These are phyloP conservation scores for Megathymus violae DNA, from an alignment of 1,140 invertebrate genomes.

Conservation along the genomic window DNA sequence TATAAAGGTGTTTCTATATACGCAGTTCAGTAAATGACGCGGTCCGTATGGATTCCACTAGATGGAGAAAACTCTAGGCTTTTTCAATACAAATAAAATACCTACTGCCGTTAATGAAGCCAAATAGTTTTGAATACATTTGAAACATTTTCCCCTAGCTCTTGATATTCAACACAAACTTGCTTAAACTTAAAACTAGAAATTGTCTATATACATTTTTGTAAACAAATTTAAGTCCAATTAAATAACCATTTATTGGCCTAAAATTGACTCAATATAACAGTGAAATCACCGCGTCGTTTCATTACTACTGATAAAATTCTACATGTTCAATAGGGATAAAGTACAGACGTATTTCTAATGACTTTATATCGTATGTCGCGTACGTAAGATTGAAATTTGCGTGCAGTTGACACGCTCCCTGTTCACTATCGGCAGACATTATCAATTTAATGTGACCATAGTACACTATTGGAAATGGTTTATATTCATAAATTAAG, in stretches of 20 bases:
- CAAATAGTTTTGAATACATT: too few relatives aligned
- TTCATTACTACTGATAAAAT: not conserved
- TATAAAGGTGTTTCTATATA: too few relatives aligned
- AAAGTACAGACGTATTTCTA: not conserved
- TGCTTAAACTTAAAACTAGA: too few relatives aligned
- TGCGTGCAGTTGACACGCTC: not conserved
- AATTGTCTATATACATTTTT: not conserved
- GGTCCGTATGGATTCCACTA: too few relatives aligned
- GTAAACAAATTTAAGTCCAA: not conserved
- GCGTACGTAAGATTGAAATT: not conserved
- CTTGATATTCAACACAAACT: too few relatives aligned
- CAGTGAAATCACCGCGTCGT: not conserved
- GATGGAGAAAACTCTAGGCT: too few relatives aligned
- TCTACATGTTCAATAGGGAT: not conserved
- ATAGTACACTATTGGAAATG: not conserved
- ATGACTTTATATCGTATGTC: not conserved
- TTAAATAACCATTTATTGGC: constrained; percentile 6
- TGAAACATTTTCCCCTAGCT: too few relatives aligned
- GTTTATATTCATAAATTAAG: not conserved
- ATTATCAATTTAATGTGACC: not conserved
- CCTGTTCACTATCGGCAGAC: not conserved
- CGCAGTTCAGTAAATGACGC: too few relatives aligned
- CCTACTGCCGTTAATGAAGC: too few relatives aligned
- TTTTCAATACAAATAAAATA: too few relatives aligned
- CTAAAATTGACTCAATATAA: constrained; percentile 53